Base-by-base conservation (phyloP, 1,140 invertebrate species). In the Tachypleus tridentatus region DNA sequence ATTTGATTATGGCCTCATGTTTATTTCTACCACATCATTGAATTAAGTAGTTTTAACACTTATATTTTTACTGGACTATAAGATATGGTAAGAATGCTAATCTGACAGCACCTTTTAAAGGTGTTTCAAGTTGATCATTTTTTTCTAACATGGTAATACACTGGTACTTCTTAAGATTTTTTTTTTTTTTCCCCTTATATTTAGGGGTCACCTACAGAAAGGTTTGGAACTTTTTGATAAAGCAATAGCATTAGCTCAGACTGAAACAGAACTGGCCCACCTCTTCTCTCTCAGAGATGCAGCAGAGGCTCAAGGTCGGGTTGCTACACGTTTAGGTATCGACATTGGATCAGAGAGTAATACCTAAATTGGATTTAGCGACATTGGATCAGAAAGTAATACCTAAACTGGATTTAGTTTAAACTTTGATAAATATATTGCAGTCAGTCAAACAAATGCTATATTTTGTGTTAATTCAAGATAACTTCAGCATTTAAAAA, bases 161-260 rank as follows among this genome's bases (percentile, higher is more conserved):
- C n/a, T n/a, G n/a, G 5, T 5, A 10, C 10, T 4, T 51, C 10
- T 62, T 7, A 49, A 62, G 6, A 47, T 54, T 7, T 54, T 58
- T 61, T 29, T 65, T 68, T 78, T 58, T 61, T 29, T 65, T 68
- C 78, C 83, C 29, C 29, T 29, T 29, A 29, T 29, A 29, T 29
- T 71, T 76, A 93, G 89, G 69, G 89, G 89, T 58, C 89, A 94
- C 75, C 77, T 97, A 62, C 79, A 84, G 61, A 80, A 85, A 72
- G 92, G 93, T 5, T 83, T 96, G 64, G 84, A 86, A 67, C 79
- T 91, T 29, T 95, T 96, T 74, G 86, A 95, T 70, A 91, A 90
- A 77, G 93, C 93, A n/a, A 85, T 97, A 65, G 80, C 82, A 59
- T 79, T 93, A 62, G 85, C 89, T 49, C 90, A 89, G 73, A 91